Percentiles rank a stretch among this genome's conserved stretches.
Evolutionary conservation across 2,113 vertebrate genomes (phyloP).

Genomic region (Ictalurus furcatus): DNA sequence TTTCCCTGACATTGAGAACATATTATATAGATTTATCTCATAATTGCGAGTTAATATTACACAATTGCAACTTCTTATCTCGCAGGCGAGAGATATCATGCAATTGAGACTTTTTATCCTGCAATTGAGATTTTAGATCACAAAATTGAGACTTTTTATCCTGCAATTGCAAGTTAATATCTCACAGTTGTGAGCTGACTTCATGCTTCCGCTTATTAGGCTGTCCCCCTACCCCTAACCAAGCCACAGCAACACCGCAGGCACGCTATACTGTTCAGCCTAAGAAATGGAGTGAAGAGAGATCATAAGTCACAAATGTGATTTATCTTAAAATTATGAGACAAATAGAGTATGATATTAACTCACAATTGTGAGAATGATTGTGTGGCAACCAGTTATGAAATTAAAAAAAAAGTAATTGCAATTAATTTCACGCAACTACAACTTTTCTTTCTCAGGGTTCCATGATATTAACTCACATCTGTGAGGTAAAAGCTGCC

Average conservation of each 20-base stretch:
- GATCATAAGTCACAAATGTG: neutral
- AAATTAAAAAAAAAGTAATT: neutral
- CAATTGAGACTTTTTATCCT: no score
- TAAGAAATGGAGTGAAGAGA: neutral
- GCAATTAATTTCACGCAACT: neutral
- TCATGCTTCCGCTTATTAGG: neutral
- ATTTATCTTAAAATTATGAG: neutral
- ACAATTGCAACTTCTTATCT: neutral
- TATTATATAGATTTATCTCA: neutral
- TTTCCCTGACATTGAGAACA: neutral
- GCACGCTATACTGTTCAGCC: neutral
- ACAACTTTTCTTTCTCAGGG: neutral
- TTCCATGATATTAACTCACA: neutral
- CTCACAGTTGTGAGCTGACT: neutral
- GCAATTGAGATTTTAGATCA: no score
- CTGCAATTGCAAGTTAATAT: neutral
- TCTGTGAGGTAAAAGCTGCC: neutral
- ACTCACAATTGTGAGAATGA: neutral
- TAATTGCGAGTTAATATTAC: neutral
- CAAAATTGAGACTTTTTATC: neutral
- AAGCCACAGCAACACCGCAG: neutral
- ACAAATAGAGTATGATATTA: neutral
- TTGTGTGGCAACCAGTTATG: neutral
- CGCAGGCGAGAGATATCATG: no score
- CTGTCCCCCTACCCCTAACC: neutral